Conservation (phyloP, 2,888 invertebrate genomes). For the Girardia tigrina region DNA sequence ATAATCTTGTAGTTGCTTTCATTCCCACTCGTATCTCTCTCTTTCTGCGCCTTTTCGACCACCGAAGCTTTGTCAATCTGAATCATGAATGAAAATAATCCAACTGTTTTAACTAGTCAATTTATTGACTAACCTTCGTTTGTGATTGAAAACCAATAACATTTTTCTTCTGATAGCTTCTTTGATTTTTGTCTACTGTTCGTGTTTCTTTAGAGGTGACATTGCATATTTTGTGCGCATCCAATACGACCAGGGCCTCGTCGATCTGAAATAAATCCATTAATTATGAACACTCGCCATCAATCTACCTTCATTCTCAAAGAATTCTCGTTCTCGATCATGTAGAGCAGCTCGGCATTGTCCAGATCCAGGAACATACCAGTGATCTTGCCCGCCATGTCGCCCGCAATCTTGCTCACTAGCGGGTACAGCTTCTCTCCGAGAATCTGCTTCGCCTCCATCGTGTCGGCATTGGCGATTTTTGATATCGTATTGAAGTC, state of each 20-base stretch:
- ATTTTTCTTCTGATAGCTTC: too few relatives aligned
- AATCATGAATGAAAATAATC: too few relatives aligned
- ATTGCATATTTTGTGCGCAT: constrained; percentile 11
- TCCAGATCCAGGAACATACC: neutral
- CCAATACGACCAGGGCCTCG: neutral
- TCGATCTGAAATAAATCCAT: neutral
- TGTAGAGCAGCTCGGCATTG: constrained; percentile 2
- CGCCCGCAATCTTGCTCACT: neutral
- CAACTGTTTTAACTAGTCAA: too few relatives aligned
- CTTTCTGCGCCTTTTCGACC: too few relatives aligned
- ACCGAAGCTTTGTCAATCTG: too few relatives aligned
- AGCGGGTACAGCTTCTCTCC: neutral
- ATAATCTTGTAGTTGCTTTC: too few relatives aligned
- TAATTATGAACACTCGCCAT: neutral
- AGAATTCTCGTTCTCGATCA: neutral
- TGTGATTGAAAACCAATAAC: too few relatives aligned
- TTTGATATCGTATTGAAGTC: too few relatives aligned
- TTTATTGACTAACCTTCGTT: too few relatives aligned
- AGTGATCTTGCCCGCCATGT: neutral
- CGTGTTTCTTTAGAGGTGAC: too few relatives aligned
- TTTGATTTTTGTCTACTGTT: too few relatives aligned
- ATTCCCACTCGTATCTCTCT: too few relatives aligned
- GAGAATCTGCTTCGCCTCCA: neutral
- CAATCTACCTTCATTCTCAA: neutral
- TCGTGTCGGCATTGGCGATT: neutral